Evolutionary conservation across 1,140 invertebrate species (phyloP).

Genomic region (Periplaneta americana): DNA sequence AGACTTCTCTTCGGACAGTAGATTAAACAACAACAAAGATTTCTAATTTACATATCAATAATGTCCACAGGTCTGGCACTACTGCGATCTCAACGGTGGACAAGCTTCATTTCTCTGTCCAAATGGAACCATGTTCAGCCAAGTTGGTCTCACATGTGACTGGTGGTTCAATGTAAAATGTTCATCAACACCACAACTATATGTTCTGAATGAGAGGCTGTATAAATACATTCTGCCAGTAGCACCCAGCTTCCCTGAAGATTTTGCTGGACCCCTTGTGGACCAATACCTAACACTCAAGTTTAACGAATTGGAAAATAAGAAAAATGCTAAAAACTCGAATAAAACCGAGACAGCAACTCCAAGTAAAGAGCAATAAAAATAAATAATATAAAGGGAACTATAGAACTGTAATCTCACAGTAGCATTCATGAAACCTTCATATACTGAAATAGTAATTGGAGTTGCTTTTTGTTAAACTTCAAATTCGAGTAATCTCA

Average conservation of each 20-base stretch:
- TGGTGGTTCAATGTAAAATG: conserved; percentile 92
- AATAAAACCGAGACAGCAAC: conserved; percentile 16
- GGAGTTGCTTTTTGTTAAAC: conserved; percentile 14
- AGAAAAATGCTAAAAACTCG: conserved; percentile 45
- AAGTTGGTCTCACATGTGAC: conserved; percentile 73
- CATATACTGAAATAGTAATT: conserved; percentile 19
- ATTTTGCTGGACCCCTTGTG: conserved; percentile 77
- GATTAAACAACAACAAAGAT: too few species aligned
- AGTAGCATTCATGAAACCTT: conserved; percentile 9
- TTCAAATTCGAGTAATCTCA: background rate
- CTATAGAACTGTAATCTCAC: too few species aligned
- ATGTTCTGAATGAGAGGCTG: conserved; percentile 80
- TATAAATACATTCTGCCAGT: conserved; percentile 83
- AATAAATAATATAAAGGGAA: too few species aligned
- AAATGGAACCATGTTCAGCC: conserved; percentile 87
- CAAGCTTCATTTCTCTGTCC: conserved; percentile 87
- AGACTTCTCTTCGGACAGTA: too few species aligned
- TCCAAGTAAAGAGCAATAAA: conserved; percentile 13
- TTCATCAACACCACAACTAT: conserved; percentile 71
- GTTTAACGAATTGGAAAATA: conserved; percentile 77
- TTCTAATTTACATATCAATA: too few species aligned
- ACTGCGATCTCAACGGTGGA: conserved; percentile 85
- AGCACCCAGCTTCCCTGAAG: conserved; percentile 80
- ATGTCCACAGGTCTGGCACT: conserved; percentile 74
- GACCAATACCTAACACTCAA: conserved; percentile 77